Conservation (phyloP, 2,888 invertebrate species). For the Apodemia hepburni region DNA sequence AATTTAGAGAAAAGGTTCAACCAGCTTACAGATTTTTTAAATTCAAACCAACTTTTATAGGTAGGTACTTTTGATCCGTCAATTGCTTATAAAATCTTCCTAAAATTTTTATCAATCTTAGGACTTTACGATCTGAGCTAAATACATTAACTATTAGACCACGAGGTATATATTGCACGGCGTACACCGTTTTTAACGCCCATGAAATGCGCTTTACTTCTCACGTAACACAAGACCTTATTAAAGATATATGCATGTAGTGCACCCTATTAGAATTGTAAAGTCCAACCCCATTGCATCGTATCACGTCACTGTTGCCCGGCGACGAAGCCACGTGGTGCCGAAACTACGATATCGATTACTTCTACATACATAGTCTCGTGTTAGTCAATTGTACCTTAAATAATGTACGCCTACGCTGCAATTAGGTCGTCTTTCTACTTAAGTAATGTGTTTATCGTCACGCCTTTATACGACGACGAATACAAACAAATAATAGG, state of each 20-base stretch:
- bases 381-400: slow-evolving; percentile 33
- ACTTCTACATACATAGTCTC: slow-evolving; percentile 27
- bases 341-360: slow-evolving; percentile 50
- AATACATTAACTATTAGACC: background rate
- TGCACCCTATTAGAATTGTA: slow-evolving; percentile 17
- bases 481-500: background rate
- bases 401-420: slow-evolving; percentile 49
- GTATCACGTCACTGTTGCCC: slow-evolving; percentile 36
- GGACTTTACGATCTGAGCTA: too few relatives aligned
- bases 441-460: slow-evolving; percentile 33
- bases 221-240: background rate
- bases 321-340: slow-evolving; percentile 40
- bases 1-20: too few relatives aligned
- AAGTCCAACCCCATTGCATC: slow-evolving; percentile 30
- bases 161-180: background rate
- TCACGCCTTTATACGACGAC: slow-evolving; percentile 19
- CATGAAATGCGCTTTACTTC: background rate
- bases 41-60: too few relatives aligned
- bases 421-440: slow-evolving; percentile 52
- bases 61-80: too few relatives aligned
- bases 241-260: slow-evolving; percentile 8
- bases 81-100: too few relatives aligned
- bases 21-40: too few relatives aligned
- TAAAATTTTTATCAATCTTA: too few relatives aligned
- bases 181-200: background rate